These are phyloP conservation scores for Microcebus ravelobensis DNA, from an alignment of 2,113 vertebrate genomes.

Conservation along the genomic window DNA sequence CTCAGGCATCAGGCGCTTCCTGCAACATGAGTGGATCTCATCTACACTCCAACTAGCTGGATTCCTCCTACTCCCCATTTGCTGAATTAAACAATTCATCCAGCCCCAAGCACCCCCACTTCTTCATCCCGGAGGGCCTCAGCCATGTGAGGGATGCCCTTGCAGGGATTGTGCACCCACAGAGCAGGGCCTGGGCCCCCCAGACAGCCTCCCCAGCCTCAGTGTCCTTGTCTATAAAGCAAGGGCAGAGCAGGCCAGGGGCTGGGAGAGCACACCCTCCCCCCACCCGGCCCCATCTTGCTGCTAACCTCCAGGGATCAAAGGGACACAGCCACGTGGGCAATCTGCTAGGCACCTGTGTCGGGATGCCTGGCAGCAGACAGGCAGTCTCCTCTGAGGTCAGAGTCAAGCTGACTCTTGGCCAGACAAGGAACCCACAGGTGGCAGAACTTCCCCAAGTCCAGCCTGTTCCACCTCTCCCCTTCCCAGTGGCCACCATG, in stretches of 20 bases:
- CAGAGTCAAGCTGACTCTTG: neutral
- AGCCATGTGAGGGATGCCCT: neutral
- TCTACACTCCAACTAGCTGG: too few relatives aligned
- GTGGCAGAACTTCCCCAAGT: neutral
- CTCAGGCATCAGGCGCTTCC: neutral
- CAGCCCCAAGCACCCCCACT: neutral
- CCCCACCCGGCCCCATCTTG: fast-evolving
- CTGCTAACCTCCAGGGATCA: neutral
- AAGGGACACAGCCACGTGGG: fast-evolving
- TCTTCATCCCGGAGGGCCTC: neutral
- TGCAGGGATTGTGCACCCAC: neutral
- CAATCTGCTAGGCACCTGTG: neutral
- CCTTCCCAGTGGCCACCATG: neutral
- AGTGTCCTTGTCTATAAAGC: neutral
- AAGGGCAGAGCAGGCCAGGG: fast-evolving
- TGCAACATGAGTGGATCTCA: fast-evolving
- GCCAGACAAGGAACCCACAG: neutral
- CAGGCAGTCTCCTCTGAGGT: neutral
- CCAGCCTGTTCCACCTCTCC: neutral
- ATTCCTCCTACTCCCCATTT: too few relatives aligned
- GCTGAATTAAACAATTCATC: neutral
- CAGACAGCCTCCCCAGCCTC: neutral
- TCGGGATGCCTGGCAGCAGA: fast-evolving
- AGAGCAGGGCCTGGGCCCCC: neutral
- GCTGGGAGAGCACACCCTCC: too few relatives aligned